A percentile compares a stretch with the other conserved stretches of the same genome.
Evolutionary conservation across 2,113 vertebrate species (phyloP).

Genomic region (Machaerirhynchus nigripectus): DNA sequence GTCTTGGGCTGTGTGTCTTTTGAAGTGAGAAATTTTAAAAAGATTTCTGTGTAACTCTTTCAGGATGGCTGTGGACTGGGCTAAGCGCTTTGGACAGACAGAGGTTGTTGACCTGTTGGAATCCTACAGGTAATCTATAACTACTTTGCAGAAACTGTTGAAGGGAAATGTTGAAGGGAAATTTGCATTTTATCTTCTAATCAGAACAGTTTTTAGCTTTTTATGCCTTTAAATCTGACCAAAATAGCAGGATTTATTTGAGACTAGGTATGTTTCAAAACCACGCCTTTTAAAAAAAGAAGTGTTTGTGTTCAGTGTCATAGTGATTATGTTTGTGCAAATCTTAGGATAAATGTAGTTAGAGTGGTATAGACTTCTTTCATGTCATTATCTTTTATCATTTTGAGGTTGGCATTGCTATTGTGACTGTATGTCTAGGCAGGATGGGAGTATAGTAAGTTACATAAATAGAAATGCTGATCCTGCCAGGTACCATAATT

Average conservation of each 20-base stretch:
- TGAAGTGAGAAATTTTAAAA: background rate
- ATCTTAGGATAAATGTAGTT: background rate
- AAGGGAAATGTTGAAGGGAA: background rate
- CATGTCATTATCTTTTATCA: background rate
- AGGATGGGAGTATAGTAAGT: background rate
- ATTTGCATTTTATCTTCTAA: background rate
- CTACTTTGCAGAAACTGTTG: background rate
- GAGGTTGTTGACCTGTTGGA: conserved; percentile 88
- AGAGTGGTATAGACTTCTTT: background rate
- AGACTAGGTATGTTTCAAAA: background rate
- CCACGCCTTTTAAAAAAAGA: rapidly evolving
- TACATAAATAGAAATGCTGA: background rate
- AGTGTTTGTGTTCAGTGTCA: background rate
- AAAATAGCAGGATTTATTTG: background rate
- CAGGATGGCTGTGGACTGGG: conserved; percentile 94
- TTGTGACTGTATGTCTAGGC: background rate
- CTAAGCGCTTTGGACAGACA: conserved; percentile 84
- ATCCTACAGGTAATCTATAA: conserved; percentile 81
- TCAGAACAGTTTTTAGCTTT: background rate
- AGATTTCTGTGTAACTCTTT: conserved; percentile 23
- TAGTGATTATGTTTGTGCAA: background rate
- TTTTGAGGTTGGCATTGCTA: background rate
- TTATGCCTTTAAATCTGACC: background rate
- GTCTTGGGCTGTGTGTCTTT: background rate
- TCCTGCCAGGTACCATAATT: background rate